phyloP scores from a whole-genome alignment of 2,113 vertebrate species.

The Thalassarche chlororhynchos region DNA sequence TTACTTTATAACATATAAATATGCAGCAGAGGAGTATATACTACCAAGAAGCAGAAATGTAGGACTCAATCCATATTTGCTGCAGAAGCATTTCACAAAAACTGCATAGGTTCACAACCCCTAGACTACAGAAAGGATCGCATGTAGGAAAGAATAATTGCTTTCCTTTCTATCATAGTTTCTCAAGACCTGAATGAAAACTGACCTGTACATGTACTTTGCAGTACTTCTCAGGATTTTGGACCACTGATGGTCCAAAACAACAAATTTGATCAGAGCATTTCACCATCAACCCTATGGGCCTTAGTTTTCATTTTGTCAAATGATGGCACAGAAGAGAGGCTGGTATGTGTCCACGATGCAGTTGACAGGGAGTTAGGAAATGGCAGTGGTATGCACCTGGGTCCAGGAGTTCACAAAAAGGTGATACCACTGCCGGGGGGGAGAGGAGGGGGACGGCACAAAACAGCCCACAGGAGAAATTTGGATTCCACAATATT shows the following conservation, averaged over 20 bases:
- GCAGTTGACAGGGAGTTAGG: background rate
- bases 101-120: background rate
- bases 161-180: background rate
- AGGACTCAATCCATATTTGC: background rate
- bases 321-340: background rate
- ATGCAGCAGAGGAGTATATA: background rate
- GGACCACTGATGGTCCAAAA: background rate
- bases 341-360: fast-evolving
- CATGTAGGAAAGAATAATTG: background rate
- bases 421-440: background rate
- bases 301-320: background rate
- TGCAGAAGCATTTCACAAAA: background rate
- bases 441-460: fast-evolving
- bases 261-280: background rate
- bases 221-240: background rate
- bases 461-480: background rate
- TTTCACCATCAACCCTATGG: background rate
- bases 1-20: background rate
- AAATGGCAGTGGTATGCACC: background rate
- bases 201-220: background rate
- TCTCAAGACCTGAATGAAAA: background rate
- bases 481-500: background rate
- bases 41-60: background rate
- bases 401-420: background rate
- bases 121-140: background rate